These are phyloP conservation scores for Xiphydria camelus DNA, from an alignment of 2,888 invertebrate genomes.

Conservation along the genomic window DNA sequence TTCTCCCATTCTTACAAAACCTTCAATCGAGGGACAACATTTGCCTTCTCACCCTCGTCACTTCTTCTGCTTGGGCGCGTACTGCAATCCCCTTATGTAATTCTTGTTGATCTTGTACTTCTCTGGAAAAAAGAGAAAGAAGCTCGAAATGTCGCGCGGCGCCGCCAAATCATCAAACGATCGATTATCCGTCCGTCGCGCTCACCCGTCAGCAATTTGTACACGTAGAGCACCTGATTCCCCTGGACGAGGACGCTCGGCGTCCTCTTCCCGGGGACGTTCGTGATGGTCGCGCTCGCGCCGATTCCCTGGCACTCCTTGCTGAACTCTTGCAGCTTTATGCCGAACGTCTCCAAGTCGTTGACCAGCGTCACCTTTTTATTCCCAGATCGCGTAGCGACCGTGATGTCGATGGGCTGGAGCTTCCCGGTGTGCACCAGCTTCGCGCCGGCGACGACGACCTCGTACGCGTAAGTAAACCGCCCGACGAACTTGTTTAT, in stretches of 20 bases:
- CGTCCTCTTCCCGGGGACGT: conserved; percentile 70
- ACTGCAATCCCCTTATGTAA: conserved; percentile 75
- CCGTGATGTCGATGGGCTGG: conserved; percentile 76
- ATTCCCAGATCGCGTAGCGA: conserved; percentile 79
- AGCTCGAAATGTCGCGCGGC: neutral
- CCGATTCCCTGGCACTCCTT: conserved; percentile 86
- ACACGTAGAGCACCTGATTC: conserved; percentile 75
- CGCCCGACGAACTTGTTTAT: conserved; percentile 66
- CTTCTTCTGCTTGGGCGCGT: conserved; percentile 72
- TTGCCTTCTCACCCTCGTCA: conserved; percentile 36
- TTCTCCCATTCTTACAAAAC: too few relatives aligned
- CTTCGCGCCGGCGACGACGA: conserved; percentile 63
- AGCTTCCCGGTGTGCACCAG: conserved; percentile 69
- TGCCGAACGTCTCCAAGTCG: conserved; percentile 86
- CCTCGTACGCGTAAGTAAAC: conserved; percentile 74
- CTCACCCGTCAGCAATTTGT: conserved; percentile 61
- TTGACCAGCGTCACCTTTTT: conserved; percentile 92
- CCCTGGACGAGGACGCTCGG: conserved; percentile 88
- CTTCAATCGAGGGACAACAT: too few relatives aligned
- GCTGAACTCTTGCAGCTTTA: conserved; percentile 77
- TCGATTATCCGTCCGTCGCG: too few relatives aligned
- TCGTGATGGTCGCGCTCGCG: conserved; percentile 81
- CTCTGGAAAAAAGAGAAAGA: conserved; percentile 67
- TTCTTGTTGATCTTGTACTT: conserved; percentile 78
- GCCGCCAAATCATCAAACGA: neutral